phyloP scores from a whole-genome alignment of 2,113 vertebrate species.

The Penelope pileata region DNA sequence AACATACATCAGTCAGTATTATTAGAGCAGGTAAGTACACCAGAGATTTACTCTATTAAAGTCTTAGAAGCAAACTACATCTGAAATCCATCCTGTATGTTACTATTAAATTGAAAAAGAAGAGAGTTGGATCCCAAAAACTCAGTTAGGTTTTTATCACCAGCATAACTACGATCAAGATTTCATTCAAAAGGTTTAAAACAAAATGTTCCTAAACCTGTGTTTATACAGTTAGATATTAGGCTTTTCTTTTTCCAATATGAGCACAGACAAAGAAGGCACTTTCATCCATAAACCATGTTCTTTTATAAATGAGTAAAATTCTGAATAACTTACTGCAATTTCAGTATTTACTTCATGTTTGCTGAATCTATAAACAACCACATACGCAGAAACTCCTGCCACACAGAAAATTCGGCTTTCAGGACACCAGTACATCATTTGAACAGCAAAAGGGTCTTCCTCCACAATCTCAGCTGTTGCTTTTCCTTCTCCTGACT shows the following conservation, averaged over 20 bases:
- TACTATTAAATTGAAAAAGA: not conserved
- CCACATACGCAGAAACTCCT: slow-evolving; percentile 92
- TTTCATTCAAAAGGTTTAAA: not conserved
- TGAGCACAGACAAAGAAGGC: not conserved
- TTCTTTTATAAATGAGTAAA: not conserved
- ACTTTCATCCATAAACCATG: not conserved
- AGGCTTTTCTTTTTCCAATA: not conserved
- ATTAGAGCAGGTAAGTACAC: not conserved
- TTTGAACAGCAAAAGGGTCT: slow-evolving; percentile 94
- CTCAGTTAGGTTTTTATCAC: not conserved
- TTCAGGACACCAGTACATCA: slow-evolving; percentile 97
- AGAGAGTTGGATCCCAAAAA: not conserved
- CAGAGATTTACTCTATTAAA: not conserved
- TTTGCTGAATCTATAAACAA: slow-evolving; percentile 95
- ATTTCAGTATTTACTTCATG: slow-evolving; percentile 92
- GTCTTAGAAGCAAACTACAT: not conserved
- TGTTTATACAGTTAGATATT: not conserved
- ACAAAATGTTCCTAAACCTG: not conserved
- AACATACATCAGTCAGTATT: not conserved
- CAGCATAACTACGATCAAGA: not conserved
- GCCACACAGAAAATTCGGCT: slow-evolving; percentile 96
- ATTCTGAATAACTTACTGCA: slow-evolving; percentile 84
- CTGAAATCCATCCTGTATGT: not conserved
- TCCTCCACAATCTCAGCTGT: slow-evolving; percentile 90
- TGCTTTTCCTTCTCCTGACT: slow-evolving; percentile 82